phyloP scores from a whole-genome alignment of 2,797 vertebrate species.

The Coluber constrictor region DNA sequence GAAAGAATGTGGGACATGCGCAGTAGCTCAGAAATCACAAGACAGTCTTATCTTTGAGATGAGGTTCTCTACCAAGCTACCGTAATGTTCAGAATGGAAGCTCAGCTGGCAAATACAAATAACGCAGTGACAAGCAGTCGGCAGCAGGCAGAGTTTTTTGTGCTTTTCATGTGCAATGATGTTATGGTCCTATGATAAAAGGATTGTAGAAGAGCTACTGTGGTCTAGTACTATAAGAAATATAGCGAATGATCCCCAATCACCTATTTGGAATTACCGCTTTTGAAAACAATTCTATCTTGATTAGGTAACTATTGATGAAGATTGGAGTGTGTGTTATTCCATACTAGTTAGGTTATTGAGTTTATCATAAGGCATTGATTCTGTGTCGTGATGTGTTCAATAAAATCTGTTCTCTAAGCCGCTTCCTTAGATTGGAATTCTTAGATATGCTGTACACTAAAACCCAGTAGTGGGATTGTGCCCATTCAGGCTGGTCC shows the following conservation, averaged over 20 bases:
- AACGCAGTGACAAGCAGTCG: too few relatives aligned
- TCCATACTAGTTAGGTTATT: neutral
- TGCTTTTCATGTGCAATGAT: neutral
- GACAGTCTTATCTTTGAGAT: too few relatives aligned
- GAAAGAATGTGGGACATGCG: too few relatives aligned
- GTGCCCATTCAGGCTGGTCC: fast-evolving
- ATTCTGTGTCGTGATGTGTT: neutral
- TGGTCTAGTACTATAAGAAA: neutral
- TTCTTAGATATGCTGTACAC: neutral
- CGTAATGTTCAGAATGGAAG: too few relatives aligned
- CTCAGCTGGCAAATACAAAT: too few relatives aligned
- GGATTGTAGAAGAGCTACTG: neutral
- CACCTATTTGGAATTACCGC: neutral
- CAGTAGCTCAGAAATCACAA: too few relatives aligned
- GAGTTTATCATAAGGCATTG: neutral
- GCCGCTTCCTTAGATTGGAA: neutral
- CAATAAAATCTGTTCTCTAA: neutral
- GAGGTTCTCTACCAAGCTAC: too few relatives aligned
- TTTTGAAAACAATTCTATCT: neutral
- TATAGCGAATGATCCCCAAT: neutral
- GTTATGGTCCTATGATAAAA: neutral
- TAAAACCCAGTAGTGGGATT: too few relatives aligned
- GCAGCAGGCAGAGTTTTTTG: neutral
- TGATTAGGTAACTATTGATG: neutral
- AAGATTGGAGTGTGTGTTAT: neutral